A percentile compares a stretch with the other conserved stretches of the same genome.
These are phyloP conservation scores for Coptodon bakossiorum DNA, from an alignment of 2,113 vertebrate species.

Conservation along the genomic window DNA sequence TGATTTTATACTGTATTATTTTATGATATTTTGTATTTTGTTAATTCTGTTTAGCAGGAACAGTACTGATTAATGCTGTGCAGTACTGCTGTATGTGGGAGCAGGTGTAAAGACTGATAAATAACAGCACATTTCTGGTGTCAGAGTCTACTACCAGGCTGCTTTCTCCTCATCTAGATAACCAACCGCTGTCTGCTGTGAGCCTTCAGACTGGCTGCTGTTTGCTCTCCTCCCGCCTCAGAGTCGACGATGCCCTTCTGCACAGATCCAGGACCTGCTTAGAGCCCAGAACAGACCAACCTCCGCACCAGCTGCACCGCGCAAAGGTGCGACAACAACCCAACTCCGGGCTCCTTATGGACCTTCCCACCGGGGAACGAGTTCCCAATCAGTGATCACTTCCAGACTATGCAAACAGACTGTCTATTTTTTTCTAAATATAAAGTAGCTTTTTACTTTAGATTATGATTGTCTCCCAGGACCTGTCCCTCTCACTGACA, in stretches of 20 bases:
- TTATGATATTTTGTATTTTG: background rate
- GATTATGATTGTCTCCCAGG: background rate
- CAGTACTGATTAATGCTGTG: background rate
- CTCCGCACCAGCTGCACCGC: background rate
- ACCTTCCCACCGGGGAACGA: background rate
- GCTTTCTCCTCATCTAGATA: constrained; percentile 44
- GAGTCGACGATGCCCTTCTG: background rate
- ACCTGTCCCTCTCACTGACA: background rate
- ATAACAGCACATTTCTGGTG: background rate
- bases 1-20: background rate
- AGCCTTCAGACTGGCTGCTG: background rate
- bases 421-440: constrained; percentile 37
- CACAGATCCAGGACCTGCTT: constrained; percentile 21
- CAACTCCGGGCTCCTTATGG: background rate
- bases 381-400: constrained; percentile 39
- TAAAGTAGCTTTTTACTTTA: constrained; percentile 24
- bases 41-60: background rate
- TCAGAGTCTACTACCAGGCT: background rate
- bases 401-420: constrained; percentile 64
- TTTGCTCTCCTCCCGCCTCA: background rate
- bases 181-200: constrained; percentile 4
- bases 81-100: background rate
- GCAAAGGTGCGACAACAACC: background rate
- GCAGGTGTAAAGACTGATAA: background rate
- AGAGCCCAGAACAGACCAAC: background rate